Base-by-base conservation (phyloP, 2,113 vertebrate species). In the Eolophus roseicapilla region DNA sequence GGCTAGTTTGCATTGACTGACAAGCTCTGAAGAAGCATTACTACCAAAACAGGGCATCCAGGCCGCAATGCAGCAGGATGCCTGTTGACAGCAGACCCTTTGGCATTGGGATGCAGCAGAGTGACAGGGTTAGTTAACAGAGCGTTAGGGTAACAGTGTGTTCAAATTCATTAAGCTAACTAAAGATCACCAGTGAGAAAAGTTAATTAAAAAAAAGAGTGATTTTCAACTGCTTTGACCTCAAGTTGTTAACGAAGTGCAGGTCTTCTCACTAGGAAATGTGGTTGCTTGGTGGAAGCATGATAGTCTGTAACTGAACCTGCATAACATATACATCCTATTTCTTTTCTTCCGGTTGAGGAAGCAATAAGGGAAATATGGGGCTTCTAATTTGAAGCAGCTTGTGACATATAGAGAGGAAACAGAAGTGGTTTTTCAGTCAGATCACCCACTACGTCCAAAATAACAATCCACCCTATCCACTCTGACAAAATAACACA, bases 381-480 rank as follows among this genome's bases (percentile, higher is more conserved):
- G 27, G 53, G 24, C 81, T 96, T 76, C 94, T 69, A 47, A 37
- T 92, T 63, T 20, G 76, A 28, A 88, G 92, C 81, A 96, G 86
- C 91, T 86, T 95, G 86, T 87, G 90, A 92, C 90, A 93, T 78
- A 83, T 21, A 95, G 93, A 80, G 39, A 93, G 94, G 90, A 96
- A 96, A 96, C 89, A 94, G 82, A 78, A 86, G 86, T 5, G n/a
- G 19, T 57, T 91, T 86, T 94, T 85, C 88, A 96, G 65, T 93
- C 86, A 97, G 70, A 96, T 93, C 96, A 93, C 93, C 95, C 95
- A 96, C 96, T 62, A 69, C 2, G 7, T 96, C 94, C 95, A 96
- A 97, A 97, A 97, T 97, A 97, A 97, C 83, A 96, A 95, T 95
- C 96, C 94, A 97, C 89, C 96, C 93, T 14, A 95, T 95, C 94